A percentile compares a stretch with the other conserved stretches of the same genome.
These are phyloP conservation scores for Telenomus remus DNA, from an alignment of 1,140 invertebrate genomes.

Conservation along the genomic window DNA sequence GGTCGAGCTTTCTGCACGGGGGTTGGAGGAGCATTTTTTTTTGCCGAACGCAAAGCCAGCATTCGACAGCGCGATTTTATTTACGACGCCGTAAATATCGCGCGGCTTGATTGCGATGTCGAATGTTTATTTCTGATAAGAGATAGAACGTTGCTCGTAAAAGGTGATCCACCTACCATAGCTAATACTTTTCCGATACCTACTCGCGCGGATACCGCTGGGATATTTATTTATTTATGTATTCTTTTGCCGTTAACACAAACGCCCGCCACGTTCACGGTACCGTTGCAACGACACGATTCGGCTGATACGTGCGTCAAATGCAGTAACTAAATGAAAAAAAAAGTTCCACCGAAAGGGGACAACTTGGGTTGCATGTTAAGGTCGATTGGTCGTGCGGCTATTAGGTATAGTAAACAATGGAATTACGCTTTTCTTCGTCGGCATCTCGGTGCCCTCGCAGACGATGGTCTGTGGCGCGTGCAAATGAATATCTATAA, in stretches of 20 bases:
- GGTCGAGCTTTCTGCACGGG: too few species aligned
- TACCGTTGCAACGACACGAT: slow-evolving; percentile 8
- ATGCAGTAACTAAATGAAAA: not conserved
- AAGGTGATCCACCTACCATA: slow-evolving; percentile 60
- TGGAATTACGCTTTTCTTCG: too few species aligned
- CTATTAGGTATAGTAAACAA: too few species aligned
- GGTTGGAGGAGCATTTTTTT: not conserved
- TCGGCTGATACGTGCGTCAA: slow-evolving; percentile 43
- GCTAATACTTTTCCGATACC: slow-evolving; percentile 57
- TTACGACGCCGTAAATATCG: slow-evolving; percentile 66
- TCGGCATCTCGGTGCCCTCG: not conserved
- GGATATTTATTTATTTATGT: slow-evolving; percentile 54
- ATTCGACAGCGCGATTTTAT: slow-evolving; percentile 62
- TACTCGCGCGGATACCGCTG: slow-evolving; percentile 40
- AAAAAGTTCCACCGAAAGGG: too few species aligned
- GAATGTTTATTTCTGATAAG: slow-evolving; percentile 68
- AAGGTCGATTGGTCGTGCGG: slow-evolving; percentile 10
- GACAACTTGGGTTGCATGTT: too few species aligned
- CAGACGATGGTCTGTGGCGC: not conserved
- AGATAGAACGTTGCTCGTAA: slow-evolving; percentile 58
- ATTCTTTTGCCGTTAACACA: slow-evolving; percentile 48
- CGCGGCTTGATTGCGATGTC: slow-evolving; percentile 59
- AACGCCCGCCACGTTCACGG: slow-evolving; percentile 24
- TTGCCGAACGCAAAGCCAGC: slow-evolving; percentile 22
- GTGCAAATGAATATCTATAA: slow-evolving; percentile 16